Evolutionary conservation across 2,888 invertebrate genomes (phyloP).

Genomic region (Mechanitis mazaeus): DNA sequence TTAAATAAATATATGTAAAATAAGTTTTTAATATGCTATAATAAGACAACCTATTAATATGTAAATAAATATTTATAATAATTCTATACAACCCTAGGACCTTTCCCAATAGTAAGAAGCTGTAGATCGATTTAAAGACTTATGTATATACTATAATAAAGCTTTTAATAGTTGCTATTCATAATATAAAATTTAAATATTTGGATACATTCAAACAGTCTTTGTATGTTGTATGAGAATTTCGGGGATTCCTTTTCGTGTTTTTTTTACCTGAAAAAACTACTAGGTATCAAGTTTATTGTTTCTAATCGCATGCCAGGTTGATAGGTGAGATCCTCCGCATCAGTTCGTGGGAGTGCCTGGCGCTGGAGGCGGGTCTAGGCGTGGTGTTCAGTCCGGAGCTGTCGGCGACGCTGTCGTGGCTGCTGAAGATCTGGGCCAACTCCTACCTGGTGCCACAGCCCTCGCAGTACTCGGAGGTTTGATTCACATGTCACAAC

Average conservation of each 20-base stretch:
- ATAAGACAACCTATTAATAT: no score
- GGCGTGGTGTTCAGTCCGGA: conserved; percentile 86
- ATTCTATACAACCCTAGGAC: no score
- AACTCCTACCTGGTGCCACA: conserved; percentile 81
- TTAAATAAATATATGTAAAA: no score
- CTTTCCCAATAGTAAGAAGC: no score
- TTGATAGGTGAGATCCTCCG: conserved; percentile 83
- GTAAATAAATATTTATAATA: no score
- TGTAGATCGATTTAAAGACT: no score
- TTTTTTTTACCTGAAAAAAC: neutral
- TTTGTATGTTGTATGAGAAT: neutral
- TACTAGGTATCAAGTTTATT: conserved; percentile 1
- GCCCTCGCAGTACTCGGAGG: conserved; percentile 55
- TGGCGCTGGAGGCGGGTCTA: conserved; percentile 79
- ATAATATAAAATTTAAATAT: no score
- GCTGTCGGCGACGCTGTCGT: conserved; percentile 84
- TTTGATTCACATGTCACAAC: conserved; percentile 26
- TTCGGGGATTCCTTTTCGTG: neutral
- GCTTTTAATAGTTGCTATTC: no score
- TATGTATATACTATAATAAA: no score
- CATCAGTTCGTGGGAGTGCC: conserved; percentile 85
- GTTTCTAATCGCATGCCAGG: conserved; percentile 50
- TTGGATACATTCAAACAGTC: no score
- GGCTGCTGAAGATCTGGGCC: conserved; percentile 88
- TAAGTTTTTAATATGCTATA: no score